Base-by-base conservation (phyloP, 2,888 invertebrate species). In the Agonopterix subpropinquella region DNA sequence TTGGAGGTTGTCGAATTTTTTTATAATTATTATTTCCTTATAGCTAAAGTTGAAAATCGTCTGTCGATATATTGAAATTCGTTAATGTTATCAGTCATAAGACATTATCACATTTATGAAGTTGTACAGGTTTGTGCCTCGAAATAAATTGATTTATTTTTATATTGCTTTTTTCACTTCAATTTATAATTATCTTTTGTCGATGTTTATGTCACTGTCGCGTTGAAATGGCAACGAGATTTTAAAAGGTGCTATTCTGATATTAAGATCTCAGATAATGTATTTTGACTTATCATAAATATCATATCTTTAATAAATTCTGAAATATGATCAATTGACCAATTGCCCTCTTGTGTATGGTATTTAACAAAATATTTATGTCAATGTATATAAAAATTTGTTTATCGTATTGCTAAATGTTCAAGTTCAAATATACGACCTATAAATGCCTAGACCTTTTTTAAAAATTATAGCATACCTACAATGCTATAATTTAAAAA, bases 71-170 rank as follows among this genome's bases (percentile, higher is more conserved):
- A 5, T 28, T 28, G 28, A 28, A 28, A 28, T 28, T 28, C 28
- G 28, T 28, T 28, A 28, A 28, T 28, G 5, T 28, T 28, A 28
- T 28, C 28, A 28, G 28, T 62, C 54, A 51, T 60, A 47, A 61
- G 65, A 65, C 69, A 52, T 67, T 73, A 73, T 73, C 69, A 57
- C 57, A 57, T 62, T 65, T 72, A 75, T 77, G 70, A 76, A 76
- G 76, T 73, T 76, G 72, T 77, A 62, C 58, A 53, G 54, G 60
- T 66, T 66, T 70, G 48, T 41, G 11, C 4, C 35, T 11, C 11
- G 11, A 36, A 9, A 47, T 36, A 58, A 57, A 65, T 55, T 70
- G 70, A 74, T 71, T 70, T 66, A 71, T 11, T 9, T 47, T 11
- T 10, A 36, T 18, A 4, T 44, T 28, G 18, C 9, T 5, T 36